phyloP scores from a whole-genome alignment of 1,140 invertebrate genomes.

The Drosophila prosaltans region DNA sequence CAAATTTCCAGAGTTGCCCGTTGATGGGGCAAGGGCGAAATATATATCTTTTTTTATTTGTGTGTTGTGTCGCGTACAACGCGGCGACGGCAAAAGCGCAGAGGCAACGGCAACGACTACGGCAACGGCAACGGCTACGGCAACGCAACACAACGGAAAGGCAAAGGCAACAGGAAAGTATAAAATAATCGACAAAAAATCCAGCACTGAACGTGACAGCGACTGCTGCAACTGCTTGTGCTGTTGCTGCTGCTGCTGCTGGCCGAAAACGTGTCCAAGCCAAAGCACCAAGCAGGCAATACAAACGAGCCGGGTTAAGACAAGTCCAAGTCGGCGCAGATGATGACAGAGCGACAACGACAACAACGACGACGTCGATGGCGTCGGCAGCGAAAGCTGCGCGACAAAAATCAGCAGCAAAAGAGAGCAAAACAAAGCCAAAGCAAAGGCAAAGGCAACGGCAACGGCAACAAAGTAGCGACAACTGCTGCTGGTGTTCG shows the following conservation, averaged over 20 bases:
- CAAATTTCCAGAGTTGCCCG: no score
- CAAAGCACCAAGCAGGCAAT: conserved; percentile 68
- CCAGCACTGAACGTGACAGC: conserved; percentile 44
- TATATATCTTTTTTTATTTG: no score
- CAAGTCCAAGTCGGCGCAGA: conserved; percentile 56
- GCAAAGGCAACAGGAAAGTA: not conserved
- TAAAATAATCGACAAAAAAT: conserved; percentile 6
- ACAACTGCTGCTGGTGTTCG: not conserved
- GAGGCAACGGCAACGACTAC: not conserved
- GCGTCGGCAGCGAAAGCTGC: conserved; percentile 33
- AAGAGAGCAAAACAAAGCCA: conserved; percentile 21
- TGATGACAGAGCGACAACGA: conserved; percentile 34
- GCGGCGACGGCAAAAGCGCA: not conserved
- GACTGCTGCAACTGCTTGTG: conserved; percentile 39
- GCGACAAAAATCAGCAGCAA: conserved; percentile 47
- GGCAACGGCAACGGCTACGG: not conserved
- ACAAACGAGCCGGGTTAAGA: conserved; percentile 65
- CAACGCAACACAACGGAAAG: not conserved
- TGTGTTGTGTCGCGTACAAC: no score
- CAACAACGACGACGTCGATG: conserved; percentile 11
- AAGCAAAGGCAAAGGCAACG: conserved; percentile 39
- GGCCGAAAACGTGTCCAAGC: conserved; percentile 70
- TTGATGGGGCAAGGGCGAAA: no score
- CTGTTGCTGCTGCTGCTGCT: conserved; percentile 47
- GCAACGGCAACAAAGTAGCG: conserved; percentile 49